phyloP scores from a whole-genome alignment of 2,797 vertebrate genomes.

The Aldrovandia affinis region DNA sequence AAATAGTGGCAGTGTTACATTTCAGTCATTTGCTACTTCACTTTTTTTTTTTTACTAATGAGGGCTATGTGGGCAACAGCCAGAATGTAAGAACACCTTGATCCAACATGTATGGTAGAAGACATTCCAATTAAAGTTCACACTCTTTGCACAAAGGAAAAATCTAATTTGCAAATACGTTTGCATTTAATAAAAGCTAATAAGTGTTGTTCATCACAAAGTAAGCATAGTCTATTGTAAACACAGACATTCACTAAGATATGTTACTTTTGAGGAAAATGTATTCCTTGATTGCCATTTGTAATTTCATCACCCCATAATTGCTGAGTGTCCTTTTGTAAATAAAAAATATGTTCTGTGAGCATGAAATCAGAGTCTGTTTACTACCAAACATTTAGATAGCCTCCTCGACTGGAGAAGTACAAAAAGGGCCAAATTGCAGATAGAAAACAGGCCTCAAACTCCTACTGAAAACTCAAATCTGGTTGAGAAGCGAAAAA shows the following conservation, averaged over 20 bases:
- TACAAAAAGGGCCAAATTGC: slow-evolving; percentile 12
- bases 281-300: not conserved
- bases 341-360: not conserved
- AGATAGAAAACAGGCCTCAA: slow-evolving; percentile 21
- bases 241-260: not conserved
- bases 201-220: not conserved
- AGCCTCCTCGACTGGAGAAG: not conserved
- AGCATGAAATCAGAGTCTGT: not conserved
- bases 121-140: not conserved
- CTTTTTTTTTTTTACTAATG: not conserved
- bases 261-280: not conserved
- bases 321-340: not conserved
- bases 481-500: not conserved
- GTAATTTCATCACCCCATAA: not conserved
- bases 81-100: not conserved
- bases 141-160: not conserved
- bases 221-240: not conserved
- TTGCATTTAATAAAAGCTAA: too few species aligned
- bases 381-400: not conserved
- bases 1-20: not conserved
- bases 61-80: not conserved
- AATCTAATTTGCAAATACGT: not conserved
- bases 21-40: not conserved
- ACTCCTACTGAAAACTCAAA: not conserved
- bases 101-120: not conserved